Percentiles rank a stretch among this genome's conserved stretches.
Conservation (phyloP, 2,888 invertebrate genomes). For the Clitarchus hookeri region DNA sequence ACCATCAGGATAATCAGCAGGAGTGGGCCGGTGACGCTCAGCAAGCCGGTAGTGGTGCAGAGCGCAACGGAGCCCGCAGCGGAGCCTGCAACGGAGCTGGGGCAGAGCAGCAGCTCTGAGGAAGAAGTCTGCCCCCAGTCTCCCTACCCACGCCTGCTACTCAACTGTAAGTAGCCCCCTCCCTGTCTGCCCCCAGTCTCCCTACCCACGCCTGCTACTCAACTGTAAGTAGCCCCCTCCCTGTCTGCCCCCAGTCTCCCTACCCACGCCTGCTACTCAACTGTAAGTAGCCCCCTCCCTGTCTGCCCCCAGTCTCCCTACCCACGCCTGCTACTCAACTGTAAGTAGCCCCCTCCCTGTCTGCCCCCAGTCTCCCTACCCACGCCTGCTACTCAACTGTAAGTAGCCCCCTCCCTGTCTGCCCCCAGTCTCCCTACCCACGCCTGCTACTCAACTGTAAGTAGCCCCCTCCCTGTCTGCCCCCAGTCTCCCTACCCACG, state of each 20-base stretch:
- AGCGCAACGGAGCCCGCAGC: no score
- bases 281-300: neutral
- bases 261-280: neutral
- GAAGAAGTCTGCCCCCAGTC: neutral
- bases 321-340: neutral
- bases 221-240: neutral
- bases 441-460: neutral
- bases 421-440: neutral
- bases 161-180: neutral
- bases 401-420: neutral
- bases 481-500: neutral
- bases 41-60: neutral
- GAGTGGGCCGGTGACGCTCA: neutral
- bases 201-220: neutral
- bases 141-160: neutral
- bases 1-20: slow-evolving; percentile 66
- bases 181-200: neutral
- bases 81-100: neutral
- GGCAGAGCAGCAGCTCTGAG: neutral
- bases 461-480: neutral
- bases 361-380: neutral
- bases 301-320: neutral
- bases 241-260: neutral
- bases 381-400: neutral
- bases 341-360: neutral